Evolutionary conservation across 2,113 vertebrate species (phyloP), one percentile per base, ranked within the genome.

Genomic region (Pelecanus crispus): DNA sequence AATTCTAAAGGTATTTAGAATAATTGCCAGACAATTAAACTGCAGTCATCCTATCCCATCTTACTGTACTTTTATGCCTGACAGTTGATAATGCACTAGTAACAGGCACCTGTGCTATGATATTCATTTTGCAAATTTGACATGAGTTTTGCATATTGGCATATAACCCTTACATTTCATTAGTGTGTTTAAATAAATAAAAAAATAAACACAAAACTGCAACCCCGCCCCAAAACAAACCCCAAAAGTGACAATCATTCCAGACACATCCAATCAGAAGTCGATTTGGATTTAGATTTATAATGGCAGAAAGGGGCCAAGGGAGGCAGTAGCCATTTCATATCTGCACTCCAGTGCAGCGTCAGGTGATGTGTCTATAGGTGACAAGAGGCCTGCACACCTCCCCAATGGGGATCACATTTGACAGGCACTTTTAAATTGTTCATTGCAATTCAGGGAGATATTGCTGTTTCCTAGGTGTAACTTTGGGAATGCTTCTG

Each of bases 171-270:
- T 72, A 44, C 3, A 38, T 62, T 42, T 73, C 3, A 26, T 61
- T 32, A 45, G 6, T 16, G 3, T 17, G 28, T 52, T 89, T n/a
- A 38, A 72, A 50, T 21, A 81, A 80, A n/a, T 13, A 75, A 67
- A 45, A 16, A 19, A 49, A 44, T 19, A n/a, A n/a, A 25, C 34
- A 31, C 1, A 58, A 61, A 81, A 1, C 3, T 1, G 5, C 7
- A 17, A 47, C 40, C 2, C 6, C 6, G n/a, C n/a, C n/a, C n/a
- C n/a, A n/a, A n/a, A 3, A 18, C 40, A 81, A 36, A 18, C 0
- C 1, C 9, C 9, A 53, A 58, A 45, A 0, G 1, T 59, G 9
- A 38, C 7, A 47, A 31, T 56, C 71, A 55, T 68, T 86, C 9
- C n/a, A 81, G 50, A 19, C 10, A 47, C 4, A 10, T 7, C 3